Evolutionary conservation across 2,113 vertebrate genomes (phyloP).

Genomic region (Hyaena hyaena): DNA sequence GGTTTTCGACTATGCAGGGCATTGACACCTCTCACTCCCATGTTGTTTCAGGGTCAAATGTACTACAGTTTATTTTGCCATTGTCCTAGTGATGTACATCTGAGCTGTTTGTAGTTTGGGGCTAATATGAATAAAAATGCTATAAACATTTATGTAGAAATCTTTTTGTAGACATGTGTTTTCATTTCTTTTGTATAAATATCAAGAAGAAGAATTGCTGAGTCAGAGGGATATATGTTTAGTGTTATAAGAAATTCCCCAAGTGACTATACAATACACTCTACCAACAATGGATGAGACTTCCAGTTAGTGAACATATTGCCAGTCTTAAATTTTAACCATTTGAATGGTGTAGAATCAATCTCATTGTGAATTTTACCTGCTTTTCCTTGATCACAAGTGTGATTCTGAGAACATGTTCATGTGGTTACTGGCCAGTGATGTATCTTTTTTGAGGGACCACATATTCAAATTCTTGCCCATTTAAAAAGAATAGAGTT

Average conservation of each 20-base stretch:
- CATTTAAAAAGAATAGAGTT: not conserved
- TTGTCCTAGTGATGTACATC: not conserved
- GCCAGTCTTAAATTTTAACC: constrained; percentile 11
- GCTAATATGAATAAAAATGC: not conserved
- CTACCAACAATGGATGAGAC: not conserved
- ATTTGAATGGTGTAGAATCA: not conserved
- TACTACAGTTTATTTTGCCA: not conserved
- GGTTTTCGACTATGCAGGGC: not conserved
- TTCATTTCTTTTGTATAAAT: no score
- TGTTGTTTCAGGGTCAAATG: not conserved
- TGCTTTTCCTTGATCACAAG: not conserved
- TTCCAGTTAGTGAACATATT: not conserved
- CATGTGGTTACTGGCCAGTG: not conserved
- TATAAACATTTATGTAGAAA: no score
- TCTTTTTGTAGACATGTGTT: no score
- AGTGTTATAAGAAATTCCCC: not conserved
- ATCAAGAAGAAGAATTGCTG: no score
- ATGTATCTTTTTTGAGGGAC: not conserved
- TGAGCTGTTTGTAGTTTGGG: not conserved
- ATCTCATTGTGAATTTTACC: not conserved
- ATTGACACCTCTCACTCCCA: not conserved
- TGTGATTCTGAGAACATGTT: not conserved
- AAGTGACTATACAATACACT: not conserved
- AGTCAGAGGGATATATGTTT: not conserved
- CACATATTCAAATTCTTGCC: not conserved